These are phyloP conservation scores for Magallana gigas DNA, from an alignment of 1,140 invertebrate genomes.

Conservation along the genomic window DNA sequence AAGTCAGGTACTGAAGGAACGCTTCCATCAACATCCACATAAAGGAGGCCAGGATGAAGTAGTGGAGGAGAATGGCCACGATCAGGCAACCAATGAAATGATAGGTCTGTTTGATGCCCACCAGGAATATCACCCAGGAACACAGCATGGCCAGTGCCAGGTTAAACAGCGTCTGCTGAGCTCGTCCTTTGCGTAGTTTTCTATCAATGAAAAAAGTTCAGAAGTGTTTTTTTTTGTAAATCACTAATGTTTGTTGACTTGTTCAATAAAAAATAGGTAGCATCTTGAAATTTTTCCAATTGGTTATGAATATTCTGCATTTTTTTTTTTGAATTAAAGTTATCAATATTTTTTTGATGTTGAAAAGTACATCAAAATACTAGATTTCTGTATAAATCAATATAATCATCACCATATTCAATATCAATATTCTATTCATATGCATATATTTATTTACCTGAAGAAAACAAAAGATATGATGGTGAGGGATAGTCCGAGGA, in stretches of 20 bases:
- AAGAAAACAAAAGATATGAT: constrained; percentile 75
- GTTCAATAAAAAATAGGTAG: no score
- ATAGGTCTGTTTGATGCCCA: constrained; percentile 72
- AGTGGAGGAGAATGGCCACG: constrained; percentile 79
- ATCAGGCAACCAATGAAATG: constrained; percentile 70
- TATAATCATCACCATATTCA: no score
- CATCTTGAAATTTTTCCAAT: no score
- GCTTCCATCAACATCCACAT: constrained; percentile 81
- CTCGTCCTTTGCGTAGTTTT: constrained; percentile 73
- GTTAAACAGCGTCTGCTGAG: constrained; percentile 76
- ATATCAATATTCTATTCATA: no score
- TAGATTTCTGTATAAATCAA: no score
- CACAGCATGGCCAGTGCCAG: constrained; percentile 72
- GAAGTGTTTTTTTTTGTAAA: no score
- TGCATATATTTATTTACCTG: constrained; percentile 60
- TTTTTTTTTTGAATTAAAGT: no score
- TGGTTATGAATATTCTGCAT: no score
- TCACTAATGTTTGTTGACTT: no score
- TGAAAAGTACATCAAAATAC: no score
- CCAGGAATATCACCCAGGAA: constrained; percentile 71
- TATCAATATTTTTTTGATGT: no score
- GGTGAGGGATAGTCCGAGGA: constrained; percentile 70
- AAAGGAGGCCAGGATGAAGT: constrained; percentile 80
- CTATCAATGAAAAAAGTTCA: constrained; percentile 60
- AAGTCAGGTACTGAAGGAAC: constrained; percentile 79